Evolutionary conservation across 2,797 vertebrate species (phyloP).

Genomic region (Sarcoramphus papa): DNA sequence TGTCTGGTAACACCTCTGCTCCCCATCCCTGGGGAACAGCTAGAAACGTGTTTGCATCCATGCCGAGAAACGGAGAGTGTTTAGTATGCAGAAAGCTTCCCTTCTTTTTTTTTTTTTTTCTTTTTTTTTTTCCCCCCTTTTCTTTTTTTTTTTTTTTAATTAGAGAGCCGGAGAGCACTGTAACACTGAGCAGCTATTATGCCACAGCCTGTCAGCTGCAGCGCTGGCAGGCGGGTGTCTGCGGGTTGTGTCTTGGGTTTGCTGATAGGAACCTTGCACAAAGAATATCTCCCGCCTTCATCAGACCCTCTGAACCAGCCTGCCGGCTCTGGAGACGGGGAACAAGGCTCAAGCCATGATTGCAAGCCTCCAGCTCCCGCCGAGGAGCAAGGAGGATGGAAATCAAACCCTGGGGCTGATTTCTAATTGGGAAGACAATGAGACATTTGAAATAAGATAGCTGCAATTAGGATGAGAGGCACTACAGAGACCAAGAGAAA

Average conservation of each 20-base stretch:
- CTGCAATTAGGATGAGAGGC: conserved; percentile 41
- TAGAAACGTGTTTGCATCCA: fast-evolving
- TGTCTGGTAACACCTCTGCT: not conserved
- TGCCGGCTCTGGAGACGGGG: not conserved
- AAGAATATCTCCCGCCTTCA: not conserved
- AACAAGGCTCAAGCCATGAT: not conserved
- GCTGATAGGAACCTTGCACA: not conserved
- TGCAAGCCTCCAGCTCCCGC: not conserved
- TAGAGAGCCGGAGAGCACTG: not conserved
- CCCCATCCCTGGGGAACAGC: not conserved
- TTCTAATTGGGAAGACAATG: conserved; percentile 25
- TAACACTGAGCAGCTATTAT: not conserved
- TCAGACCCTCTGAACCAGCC: not conserved
- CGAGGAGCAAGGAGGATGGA: not conserved
- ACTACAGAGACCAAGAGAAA: conserved; percentile 35
- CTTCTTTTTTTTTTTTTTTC: not conserved
- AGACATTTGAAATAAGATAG: not conserved
- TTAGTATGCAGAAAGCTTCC: not conserved
- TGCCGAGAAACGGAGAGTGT: fast-evolving
- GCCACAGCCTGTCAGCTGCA: not conserved
- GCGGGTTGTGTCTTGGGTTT: not conserved
- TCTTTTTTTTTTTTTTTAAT: not conserved
- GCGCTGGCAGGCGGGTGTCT: not conserved
- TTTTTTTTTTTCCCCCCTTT: too few species aligned
- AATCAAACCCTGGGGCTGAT: not conserved